Percentiles rank a stretch among this genome's conserved stretches.
phyloP scores from a whole-genome alignment of 2,113 vertebrate species.

The Bagarius yarrelli region DNA sequence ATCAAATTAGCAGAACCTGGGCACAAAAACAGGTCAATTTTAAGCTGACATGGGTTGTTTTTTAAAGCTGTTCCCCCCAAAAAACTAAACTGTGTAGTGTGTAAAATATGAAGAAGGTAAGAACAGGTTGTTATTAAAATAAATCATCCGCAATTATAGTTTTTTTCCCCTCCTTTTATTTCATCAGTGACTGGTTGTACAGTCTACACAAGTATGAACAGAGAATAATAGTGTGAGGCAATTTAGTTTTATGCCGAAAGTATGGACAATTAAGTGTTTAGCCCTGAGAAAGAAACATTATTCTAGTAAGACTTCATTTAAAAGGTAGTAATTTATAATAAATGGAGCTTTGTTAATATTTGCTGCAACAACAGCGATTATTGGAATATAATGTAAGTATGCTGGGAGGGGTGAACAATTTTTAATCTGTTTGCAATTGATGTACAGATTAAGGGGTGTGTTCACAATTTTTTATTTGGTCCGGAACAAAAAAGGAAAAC shows the following conservation, averaged over 20 bases:
- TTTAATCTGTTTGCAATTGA: neutral
- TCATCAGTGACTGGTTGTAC: neutral
- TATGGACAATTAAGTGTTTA: neutral
- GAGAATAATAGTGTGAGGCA: neutral
- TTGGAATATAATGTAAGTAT: neutral
- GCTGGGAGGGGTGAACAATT: neutral
- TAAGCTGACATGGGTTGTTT: neutral
- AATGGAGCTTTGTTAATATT: neutral
- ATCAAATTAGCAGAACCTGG: constrained; percentile 46
- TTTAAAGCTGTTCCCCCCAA: neutral
- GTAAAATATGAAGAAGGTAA: neutral
- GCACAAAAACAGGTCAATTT: constrained; percentile 10
- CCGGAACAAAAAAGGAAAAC: no score
- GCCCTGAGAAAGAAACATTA: neutral
- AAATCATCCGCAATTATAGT: neutral
- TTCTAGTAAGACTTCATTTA: neutral
- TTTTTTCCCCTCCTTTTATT: neutral
- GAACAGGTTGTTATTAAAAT: neutral
- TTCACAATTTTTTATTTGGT: no score
- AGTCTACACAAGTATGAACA: neutral
- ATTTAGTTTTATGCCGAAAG: neutral
- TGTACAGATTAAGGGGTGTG: no score
- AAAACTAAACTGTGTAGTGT: neutral
- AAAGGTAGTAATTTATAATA: neutral
- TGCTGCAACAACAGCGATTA: neutral